Evolutionary conservation across 2,888 invertebrate genomes (phyloP).

Genomic region (Synergus laeviventris): DNA sequence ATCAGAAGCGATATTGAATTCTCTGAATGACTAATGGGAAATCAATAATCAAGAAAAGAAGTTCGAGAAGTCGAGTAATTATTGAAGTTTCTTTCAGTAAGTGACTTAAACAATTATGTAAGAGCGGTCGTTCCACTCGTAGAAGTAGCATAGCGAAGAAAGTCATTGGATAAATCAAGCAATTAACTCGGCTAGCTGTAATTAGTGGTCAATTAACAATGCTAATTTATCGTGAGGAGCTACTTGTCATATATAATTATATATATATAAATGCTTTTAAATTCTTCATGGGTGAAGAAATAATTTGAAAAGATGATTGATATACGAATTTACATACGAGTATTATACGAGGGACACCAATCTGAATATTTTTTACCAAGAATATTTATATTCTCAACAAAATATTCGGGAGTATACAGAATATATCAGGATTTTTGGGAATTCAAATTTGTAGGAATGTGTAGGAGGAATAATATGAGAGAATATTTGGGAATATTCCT

Average conservation of each 20-base stretch:
- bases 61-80: background rate
- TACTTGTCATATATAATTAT: conserved; percentile 58
- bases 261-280: conserved; percentile 42
- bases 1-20: background rate
- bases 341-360: too few species aligned
- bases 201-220: conserved; percentile 67
- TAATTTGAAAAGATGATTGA: background rate
- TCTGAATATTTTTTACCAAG: too few species aligned
- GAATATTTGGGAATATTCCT: too few species aligned
- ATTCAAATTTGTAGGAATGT: too few species aligned
- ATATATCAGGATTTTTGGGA: too few species aligned
- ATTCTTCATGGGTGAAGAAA: conserved; percentile 23
- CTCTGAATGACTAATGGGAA: background rate
- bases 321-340: background rate
- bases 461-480: too few species aligned
- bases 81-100: background rate
- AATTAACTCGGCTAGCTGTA: conserved; percentile 61
- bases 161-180: conserved; percentile 61
- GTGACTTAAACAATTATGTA: conserved; percentile 12
- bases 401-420: too few species aligned
- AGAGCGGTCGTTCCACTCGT: background rate
- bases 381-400: too few species aligned
- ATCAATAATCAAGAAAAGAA: background rate
- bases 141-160: conserved; percentile 40
- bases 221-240: conserved; percentile 61